A percentile compares a stretch with the other conserved stretches of the same genome.
phyloP scores from a whole-genome alignment of 2,113 vertebrate species.

The Hipposideros armiger region DNA sequence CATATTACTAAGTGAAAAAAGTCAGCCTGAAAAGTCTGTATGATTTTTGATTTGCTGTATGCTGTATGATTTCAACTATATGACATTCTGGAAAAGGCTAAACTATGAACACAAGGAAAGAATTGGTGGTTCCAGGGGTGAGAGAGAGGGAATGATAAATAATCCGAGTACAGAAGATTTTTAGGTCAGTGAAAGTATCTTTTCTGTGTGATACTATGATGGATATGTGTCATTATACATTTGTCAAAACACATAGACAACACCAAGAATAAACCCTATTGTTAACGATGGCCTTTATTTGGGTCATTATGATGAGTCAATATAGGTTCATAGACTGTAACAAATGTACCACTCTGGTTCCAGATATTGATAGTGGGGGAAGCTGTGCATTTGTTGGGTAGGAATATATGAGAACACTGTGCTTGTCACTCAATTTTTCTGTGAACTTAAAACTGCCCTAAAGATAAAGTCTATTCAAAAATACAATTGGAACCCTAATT shows the following conservation, averaged over 20 bases:
- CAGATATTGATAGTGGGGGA: neutral
- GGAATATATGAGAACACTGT: neutral
- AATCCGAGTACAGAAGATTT: neutral
- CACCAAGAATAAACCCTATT: neutral
- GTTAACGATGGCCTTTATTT: neutral
- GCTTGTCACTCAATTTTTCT: neutral
- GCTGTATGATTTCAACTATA: neutral
- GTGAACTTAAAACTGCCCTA: neutral
- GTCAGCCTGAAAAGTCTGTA: neutral
- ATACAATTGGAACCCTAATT: neutral
- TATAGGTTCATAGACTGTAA: neutral
- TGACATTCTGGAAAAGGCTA: neutral
- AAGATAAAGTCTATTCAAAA: neutral
- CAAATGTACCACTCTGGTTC: neutral
- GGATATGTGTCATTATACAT: neutral
- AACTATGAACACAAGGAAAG: neutral
- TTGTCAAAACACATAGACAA: neutral
- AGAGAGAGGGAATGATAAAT: accelerated
- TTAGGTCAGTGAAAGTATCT: neutral
- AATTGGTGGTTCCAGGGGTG: neutral
- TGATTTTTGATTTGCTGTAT: too few relatives aligned
- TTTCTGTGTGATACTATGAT: neutral
- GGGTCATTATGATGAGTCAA: neutral
- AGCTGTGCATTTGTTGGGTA: neutral
- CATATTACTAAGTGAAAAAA: neutral